Percentiles rank a stretch among this genome's conserved stretches.
Conservation (phyloP, 2,113 vertebrate genomes). For the Ammospiza caudacuta region DNA sequence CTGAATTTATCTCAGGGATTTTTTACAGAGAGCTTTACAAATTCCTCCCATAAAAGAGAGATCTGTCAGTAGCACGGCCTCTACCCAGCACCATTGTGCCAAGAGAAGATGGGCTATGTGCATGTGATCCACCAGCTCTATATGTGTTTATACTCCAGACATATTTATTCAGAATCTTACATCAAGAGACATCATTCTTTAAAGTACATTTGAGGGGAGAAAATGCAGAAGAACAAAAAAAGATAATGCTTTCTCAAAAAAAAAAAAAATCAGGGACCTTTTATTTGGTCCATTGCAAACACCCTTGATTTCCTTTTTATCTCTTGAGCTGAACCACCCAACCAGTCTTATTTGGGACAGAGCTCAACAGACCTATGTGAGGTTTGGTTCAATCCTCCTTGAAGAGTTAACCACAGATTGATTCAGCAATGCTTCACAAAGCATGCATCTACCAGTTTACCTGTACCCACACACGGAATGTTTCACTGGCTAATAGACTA, state of each 20-base stretch:
- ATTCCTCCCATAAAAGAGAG: neutral
- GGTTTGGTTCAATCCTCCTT: neutral
- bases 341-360: neutral
- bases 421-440: neutral
- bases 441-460: neutral
- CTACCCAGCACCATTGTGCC: neutral
- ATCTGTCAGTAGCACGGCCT: neutral
- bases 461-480: neutral
- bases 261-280: neutral
- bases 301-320: neutral
- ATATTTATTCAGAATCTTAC: neutral
- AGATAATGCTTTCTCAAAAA: fast-evolving
- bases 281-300: neutral
- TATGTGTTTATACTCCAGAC: neutral
- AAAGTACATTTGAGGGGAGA: neutral
- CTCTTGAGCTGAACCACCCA: neutral
- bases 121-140: fast-evolving
- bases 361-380: neutral
- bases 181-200: neutral
- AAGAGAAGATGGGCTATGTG: neutral
- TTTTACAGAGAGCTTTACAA: neutral
- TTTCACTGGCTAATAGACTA: neutral
- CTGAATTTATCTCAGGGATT: neutral
- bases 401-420: neutral
- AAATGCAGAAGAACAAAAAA: neutral